Conservation (phyloP, 1,140 invertebrate genomes). For the Cepaea nemoralis region DNA sequence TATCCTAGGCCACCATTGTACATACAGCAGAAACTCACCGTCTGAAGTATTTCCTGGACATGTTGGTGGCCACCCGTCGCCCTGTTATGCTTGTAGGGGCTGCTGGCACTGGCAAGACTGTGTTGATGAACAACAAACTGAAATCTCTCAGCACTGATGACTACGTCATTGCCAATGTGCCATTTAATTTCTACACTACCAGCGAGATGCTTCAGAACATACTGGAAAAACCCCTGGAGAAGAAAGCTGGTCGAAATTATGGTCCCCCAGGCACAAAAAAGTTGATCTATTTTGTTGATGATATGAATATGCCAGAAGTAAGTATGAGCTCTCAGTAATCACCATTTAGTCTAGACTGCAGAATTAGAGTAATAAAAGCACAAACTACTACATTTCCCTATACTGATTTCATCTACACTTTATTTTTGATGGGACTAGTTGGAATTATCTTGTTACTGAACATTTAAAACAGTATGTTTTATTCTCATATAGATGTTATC, state of each 20-base stretch:
- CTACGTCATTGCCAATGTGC: slow-evolving; percentile 89
- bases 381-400: no score
- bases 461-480: no score
- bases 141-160: slow-evolving; percentile 83
- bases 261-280: slow-evolving; percentile 94
- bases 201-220: slow-evolving; percentile 82
- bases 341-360: no score
- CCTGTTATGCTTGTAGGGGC: slow-evolving; percentile 95
- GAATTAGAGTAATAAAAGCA: no score
- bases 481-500: no score
- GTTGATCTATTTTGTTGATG: slow-evolving; percentile 95
- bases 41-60: slow-evolving; percentile 89
- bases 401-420: no score
- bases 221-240: slow-evolving; percentile 93
- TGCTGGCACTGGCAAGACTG: slow-evolving; percentile 77
- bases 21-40: slow-evolving; percentile 93
- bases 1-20: slow-evolving; percentile 83
- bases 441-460: no score
- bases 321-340: no score
- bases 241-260: slow-evolving; percentile 95
- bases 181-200: slow-evolving; percentile 97
- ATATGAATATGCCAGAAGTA: slow-evolving; percentile 98
- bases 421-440: no score
- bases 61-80: slow-evolving; percentile 87
- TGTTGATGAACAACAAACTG: slow-evolving; percentile 86